Percentiles rank a stretch among this genome's conserved stretches.
Evolutionary conservation across 1,140 invertebrate genomes (phyloP).

Genomic region (Venturia canescens): DNA sequence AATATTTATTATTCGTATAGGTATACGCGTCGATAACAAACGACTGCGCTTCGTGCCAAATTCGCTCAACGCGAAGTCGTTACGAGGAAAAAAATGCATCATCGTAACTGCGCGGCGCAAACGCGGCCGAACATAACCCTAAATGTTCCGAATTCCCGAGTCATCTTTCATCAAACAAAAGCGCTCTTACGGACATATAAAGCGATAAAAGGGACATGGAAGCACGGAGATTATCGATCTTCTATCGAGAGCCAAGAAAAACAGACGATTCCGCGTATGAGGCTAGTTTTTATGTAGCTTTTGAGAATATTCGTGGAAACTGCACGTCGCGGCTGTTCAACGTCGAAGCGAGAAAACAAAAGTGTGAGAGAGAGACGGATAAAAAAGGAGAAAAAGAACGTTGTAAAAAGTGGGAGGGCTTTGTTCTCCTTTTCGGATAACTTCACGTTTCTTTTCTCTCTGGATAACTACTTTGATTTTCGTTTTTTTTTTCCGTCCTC

Average conservation of each 20-base stretch:
- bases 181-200: background rate
- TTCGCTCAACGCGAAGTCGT: constrained; percentile 16
- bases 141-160: background rate
- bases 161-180: background rate
- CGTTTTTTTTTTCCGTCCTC: background rate
- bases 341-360: background rate
- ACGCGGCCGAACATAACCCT: background rate
- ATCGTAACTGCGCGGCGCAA: background rate
- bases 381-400: background rate
- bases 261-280: background rate
- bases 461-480: background rate
- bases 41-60: constrained; percentile 1
- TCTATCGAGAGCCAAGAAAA: constrained; percentile 26
- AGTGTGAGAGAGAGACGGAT: background rate
- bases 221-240: constrained; percentile 27
- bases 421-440: constrained; percentile 29
- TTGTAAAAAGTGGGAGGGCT: background rate
- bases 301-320: constrained; percentile 11
- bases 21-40: background rate
- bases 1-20: background rate
- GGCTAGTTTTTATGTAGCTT: background rate
- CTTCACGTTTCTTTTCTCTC: constrained; percentile 18
- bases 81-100: constrained; percentile 14
- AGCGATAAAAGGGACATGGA: background rate
- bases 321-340: background rate